These are phyloP conservation scores for Saxicola maurus DNA, from an alignment of 2,797 vertebrate genomes.

Conservation along the genomic window DNA sequence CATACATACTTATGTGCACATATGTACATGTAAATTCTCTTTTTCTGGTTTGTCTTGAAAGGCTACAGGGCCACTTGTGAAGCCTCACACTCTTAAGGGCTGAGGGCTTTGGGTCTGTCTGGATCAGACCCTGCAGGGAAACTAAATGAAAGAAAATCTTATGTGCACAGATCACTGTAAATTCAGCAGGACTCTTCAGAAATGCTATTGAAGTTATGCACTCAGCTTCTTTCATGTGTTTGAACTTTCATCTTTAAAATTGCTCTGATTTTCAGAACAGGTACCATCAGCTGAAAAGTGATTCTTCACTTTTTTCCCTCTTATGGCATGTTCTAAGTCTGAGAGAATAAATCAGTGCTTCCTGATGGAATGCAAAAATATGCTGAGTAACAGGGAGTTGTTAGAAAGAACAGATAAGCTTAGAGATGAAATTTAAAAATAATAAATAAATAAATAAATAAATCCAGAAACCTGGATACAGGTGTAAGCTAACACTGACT, in stretches of 20 bases:
- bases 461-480: neutral
- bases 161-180: neutral
- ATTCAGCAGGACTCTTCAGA: neutral
- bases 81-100: neutral
- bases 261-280: neutral
- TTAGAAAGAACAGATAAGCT: neutral
- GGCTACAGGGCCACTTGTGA: neutral
- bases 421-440: neutral
- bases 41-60: neutral
- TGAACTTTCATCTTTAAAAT: neutral
- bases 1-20: fast-evolving
- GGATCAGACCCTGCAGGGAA: neutral
- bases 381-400: neutral
- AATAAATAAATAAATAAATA: neutral
- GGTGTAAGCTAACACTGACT: neutral
- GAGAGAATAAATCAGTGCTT: neutral
- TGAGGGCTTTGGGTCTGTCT: neutral
- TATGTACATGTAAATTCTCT: neutral
- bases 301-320: neutral
- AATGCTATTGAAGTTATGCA: neutral
- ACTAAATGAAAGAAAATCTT: neutral
- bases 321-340: neutral
- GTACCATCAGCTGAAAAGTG: neutral
- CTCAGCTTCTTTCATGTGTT: neutral
- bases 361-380: neutral